These are phyloP conservation scores for Clivina fossor DNA, from an alignment of 2,888 invertebrate genomes.

Conservation along the genomic window DNA sequence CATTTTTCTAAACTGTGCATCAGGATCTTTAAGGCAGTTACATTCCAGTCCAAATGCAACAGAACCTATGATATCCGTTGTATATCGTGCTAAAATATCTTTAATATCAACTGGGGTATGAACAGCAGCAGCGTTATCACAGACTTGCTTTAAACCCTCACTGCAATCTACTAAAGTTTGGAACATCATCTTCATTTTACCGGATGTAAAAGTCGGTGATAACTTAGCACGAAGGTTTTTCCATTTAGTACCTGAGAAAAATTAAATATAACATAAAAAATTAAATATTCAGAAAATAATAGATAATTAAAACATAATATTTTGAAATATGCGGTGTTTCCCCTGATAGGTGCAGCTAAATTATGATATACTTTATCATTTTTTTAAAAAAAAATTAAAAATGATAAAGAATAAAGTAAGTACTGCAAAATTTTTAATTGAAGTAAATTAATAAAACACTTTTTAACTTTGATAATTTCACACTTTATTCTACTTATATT, in stretches of 20 bases:
- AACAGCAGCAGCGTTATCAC: slow-evolving; percentile 17
- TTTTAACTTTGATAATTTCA: too few relatives aligned
- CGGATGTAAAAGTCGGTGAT: slow-evolving; percentile 28
- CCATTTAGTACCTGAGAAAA: slow-evolving; percentile 28
- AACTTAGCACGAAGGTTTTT: slow-evolving; percentile 22
- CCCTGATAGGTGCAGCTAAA: too few relatives aligned
- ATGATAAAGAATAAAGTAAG: too few relatives aligned
- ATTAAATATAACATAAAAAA: too few relatives aligned
- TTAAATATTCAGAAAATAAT: too few relatives aligned
- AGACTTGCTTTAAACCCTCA: slow-evolving; percentile 12
- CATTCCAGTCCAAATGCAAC: slow-evolving; percentile 27
- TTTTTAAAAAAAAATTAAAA: too few relatives aligned
- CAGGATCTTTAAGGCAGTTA: slow-evolving; percentile 23
- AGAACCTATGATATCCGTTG: slow-evolving; percentile 29
- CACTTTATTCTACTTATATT: too few relatives aligned
- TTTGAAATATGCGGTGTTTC: too few relatives aligned
- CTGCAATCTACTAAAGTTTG: slow-evolving; percentile 26
- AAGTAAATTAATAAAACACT: too few relatives aligned
- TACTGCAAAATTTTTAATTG: too few relatives aligned
- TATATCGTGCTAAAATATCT: slow-evolving; percentile 23
- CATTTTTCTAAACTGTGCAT: slow-evolving; percentile 28
- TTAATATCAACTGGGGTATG: slow-evolving; percentile 20
- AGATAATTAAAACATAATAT: too few relatives aligned
- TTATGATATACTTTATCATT: too few relatives aligned
- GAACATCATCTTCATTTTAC: slow-evolving; percentile 33